These are phyloP conservation scores for Apocheima hispidaria DNA, from an alignment of 2,888 invertebrate genomes.

Conservation along the genomic window DNA sequence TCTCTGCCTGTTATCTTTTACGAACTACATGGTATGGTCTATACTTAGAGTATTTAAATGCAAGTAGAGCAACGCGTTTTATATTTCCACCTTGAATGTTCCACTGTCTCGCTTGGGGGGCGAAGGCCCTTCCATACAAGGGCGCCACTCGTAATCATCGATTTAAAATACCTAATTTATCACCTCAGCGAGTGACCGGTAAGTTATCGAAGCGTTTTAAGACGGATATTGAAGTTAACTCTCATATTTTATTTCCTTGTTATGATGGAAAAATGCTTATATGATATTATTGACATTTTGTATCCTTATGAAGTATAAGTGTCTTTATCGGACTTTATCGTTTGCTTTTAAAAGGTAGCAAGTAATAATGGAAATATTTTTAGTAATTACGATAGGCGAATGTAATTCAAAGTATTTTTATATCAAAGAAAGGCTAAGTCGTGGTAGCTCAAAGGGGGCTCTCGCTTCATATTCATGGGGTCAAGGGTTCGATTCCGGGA, in stretches of 20 bases:
- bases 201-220: conserved; percentile 11
- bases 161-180: conserved; percentile 13
- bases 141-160: conserved; percentile 7
- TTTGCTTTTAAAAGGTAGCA: conserved; percentile 1
- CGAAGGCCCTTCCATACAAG: conserved; percentile 21
- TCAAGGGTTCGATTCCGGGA: too few relatives aligned
- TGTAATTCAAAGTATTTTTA: background rate
- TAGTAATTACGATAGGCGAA: background rate
- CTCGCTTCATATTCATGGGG: too few relatives aligned
- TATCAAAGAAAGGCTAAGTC: too few relatives aligned
- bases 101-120: conserved; percentile 10
- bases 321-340: background rate
- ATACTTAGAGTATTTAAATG: background rate
- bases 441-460: too few relatives aligned
- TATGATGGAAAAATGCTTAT: background rate
- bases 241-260: conserved; percentile 6
- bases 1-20: background rate
- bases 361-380: background rate
- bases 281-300: background rate
- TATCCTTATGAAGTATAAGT: conserved; percentile 1
- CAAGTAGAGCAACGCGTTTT: background rate
- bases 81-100: conserved; percentile 1
- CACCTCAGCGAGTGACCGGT: conserved; percentile 18
- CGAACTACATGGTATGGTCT: background rate
- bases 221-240: background rate